Percentiles rank a stretch among this genome's conserved stretches.
These are phyloP conservation scores for Ranitomeya imitator DNA, from an alignment of 2,113 vertebrate genomes.

Conservation along the genomic window DNA sequence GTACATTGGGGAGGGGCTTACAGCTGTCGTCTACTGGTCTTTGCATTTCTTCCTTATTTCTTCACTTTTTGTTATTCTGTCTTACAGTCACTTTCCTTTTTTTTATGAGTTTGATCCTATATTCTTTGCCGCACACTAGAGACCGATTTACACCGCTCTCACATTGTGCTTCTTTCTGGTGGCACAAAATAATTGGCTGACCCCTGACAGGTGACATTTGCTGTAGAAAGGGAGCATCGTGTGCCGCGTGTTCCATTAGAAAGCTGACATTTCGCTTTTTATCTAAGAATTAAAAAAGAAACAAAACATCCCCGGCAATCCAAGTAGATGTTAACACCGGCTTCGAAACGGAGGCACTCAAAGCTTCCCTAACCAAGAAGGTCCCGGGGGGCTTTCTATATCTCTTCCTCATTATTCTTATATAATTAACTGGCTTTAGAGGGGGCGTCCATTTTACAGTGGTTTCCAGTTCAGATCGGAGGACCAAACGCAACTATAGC, in stretches of 20 bases:
- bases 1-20: neutral
- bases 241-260: slow-evolving; percentile 31
- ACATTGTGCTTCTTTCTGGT: slow-evolving; percentile 29
- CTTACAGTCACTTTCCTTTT: neutral
- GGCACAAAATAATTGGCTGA: slow-evolving; percentile 51
- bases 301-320: slow-evolving; percentile 22
- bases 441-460: neutral
- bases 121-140: slow-evolving; percentile 1
- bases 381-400: neutral
- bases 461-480: neutral
- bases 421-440: neutral
- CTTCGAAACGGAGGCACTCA: neutral
- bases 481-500: neutral
- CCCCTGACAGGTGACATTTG: slow-evolving; percentile 51
- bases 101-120: neutral
- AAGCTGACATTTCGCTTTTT: slow-evolving; percentile 44
- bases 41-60: neutral
- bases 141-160: slow-evolving; percentile 9
- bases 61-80: neutral
- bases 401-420: neutral
- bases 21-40: neutral
- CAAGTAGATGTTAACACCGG: slow-evolving; percentile 11
- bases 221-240: slow-evolving; percentile 2
- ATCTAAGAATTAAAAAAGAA: slow-evolving; percentile 32
- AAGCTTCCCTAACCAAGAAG: neutral